Evolutionary conservation across 2,888 invertebrate genomes (phyloP), one percentile per base, ranked within the genome.

Genomic region (Calameuta idolon): DNA sequence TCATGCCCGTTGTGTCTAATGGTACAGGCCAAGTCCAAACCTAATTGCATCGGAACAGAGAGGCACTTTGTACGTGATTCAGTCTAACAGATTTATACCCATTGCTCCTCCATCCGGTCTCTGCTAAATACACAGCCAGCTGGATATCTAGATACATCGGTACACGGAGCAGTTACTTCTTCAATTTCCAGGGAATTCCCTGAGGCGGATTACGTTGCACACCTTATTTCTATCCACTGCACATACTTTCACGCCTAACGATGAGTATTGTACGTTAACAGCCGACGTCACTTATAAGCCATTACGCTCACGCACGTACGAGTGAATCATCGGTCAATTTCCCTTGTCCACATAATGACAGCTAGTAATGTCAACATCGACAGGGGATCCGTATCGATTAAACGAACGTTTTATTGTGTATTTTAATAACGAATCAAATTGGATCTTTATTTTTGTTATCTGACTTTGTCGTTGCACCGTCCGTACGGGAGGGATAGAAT

Each of bases 381-480:
- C 23, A 9, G 55, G 55, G 55, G 2, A 55, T 55, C 55, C 55
- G 55, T 23, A 55, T 55, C 9, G 55, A 23, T 9, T 23, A 23
- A 9, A 55, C 23, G 2, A 55, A 55, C 23, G 1, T 9, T 23
- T 23, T 55, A 55, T 55, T 55, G 9, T 23, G 23, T 40, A 55
- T 55, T 55, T 55, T 15, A 23, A 55, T 23, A 9, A 55, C 55
- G 2, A 23, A 55, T 55, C 23, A 55, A 23, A 55, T 9, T 5
- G 23, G 0, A 23, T 23, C 23, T 55, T 55, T 55, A 55, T 23
- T 23, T 23, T 23, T 23, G 2, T 23, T 55, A 23, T 12, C 12
- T 3, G 11, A 77, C 81, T 76, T 74, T 74, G 77, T 74, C 69
- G 71, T 81, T 78, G 77, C 76, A 78, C 73, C 75, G 76, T 79